Conservation (phyloP, 2,113 vertebrate genomes). For the Cyanoderma ruficeps region DNA sequence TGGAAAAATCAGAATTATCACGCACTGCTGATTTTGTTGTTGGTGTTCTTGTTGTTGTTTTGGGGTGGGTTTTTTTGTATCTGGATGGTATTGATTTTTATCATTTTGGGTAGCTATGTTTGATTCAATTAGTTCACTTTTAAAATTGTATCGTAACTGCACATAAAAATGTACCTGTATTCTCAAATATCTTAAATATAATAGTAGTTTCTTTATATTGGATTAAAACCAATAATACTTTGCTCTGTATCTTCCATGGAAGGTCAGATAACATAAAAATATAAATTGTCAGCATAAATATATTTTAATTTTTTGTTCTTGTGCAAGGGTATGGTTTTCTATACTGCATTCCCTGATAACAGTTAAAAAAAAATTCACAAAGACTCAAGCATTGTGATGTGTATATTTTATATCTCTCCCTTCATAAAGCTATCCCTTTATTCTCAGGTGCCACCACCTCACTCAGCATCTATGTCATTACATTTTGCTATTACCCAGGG, state of each 20-base stretch:
- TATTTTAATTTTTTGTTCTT: neutral
- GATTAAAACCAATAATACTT: neutral
- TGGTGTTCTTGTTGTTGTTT: no score
- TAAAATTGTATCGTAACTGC: neutral
- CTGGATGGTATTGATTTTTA: fast-evolving
- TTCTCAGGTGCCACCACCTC: neutral
- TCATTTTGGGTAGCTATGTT: neutral
- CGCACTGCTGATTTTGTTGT: fast-evolving
- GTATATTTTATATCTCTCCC: neutral
- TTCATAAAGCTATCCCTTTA: neutral
- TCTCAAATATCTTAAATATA: neutral
- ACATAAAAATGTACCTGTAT: neutral
- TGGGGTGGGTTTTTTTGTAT: neutral
- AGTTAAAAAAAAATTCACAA: neutral
- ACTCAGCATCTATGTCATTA: neutral
- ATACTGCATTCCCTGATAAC: neutral
- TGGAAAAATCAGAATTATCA: neutral
- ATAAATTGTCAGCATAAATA: neutral
- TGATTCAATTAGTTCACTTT: neutral
- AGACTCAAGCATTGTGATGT: neutral
- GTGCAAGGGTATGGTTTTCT: neutral
- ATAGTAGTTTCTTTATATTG: neutral
- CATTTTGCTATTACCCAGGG: slow-evolving; percentile 12
- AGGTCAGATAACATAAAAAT: neutral
- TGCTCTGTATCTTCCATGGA: neutral